Conservation (phyloP, 1,140 invertebrate genomes). For the Melipona quadrifasciata region DNA sequence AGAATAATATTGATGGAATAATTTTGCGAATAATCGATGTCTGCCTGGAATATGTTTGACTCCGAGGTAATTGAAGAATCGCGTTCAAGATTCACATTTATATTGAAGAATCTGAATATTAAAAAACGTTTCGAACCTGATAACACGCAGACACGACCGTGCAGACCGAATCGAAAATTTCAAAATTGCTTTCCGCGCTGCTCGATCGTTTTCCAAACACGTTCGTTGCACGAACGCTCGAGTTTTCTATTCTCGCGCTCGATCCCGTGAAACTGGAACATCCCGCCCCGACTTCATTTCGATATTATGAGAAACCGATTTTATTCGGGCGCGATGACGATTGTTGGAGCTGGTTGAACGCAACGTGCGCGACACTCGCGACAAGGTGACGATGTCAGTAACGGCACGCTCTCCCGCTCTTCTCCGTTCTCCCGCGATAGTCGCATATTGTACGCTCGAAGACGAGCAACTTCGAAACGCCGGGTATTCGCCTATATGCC, state of each 20-base stretch:
- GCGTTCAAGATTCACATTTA: too few relatives aligned
- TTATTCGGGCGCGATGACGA: neutral
- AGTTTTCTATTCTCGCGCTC: neutral
- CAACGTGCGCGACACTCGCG: conserved; percentile 3
- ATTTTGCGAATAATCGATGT: too few relatives aligned
- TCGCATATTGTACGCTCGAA: conserved; percentile 13
- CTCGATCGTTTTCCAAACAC: neutral
- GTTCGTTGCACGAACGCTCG: neutral
- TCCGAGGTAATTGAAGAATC: too few relatives aligned
- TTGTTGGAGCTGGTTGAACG: neutral
- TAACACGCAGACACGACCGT: neutral
- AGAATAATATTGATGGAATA: too few relatives aligned
- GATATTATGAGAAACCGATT: conserved; percentile 8
- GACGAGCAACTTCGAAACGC: neutral
- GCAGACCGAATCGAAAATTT: neutral
- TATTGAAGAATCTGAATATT: neutral
- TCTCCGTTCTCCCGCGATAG: neutral
- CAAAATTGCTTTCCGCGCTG: neutral
- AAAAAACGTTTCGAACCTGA: neutral
- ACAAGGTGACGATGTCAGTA: neutral
- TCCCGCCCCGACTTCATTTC: neutral
- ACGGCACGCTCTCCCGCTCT: neutral
- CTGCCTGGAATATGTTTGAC: too few relatives aligned
- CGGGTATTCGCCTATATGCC: neutral
- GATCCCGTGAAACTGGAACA: neutral